These are phyloP conservation scores for Perodicticus potto DNA, from an alignment of 2,797 vertebrate genomes.

Conservation along the genomic window DNA sequence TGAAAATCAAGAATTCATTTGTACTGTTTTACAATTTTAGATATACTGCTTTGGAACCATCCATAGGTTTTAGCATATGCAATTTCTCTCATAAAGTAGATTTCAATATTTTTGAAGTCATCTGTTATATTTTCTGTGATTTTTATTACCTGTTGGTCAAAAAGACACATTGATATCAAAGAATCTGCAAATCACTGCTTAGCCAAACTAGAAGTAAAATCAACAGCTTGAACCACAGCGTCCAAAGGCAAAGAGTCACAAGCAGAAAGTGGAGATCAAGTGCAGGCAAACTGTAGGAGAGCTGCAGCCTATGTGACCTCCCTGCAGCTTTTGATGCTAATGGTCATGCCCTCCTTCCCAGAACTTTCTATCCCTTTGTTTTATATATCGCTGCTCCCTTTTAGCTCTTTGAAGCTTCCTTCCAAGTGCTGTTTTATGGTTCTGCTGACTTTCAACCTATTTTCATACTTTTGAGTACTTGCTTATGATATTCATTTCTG, in stretches of 20 bases:
- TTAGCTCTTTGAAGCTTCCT: slow-evolving; percentile 14
- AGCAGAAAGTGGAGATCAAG: background rate
- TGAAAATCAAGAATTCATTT: background rate
- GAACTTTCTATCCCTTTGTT: slow-evolving; percentile 45
- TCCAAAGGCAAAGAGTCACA: slow-evolving; percentile 12
- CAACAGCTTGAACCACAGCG: background rate
- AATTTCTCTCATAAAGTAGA: background rate
- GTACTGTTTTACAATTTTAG: background rate
- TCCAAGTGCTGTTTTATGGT: background rate
- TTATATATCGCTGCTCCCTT: slow-evolving; percentile 32
- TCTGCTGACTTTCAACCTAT: slow-evolving; percentile 48
- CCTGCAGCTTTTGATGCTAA: background rate
- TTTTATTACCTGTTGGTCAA: background rate
- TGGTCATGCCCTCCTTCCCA: background rate
- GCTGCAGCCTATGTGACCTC: slow-evolving; percentile 3
- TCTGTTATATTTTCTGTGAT: background rate
- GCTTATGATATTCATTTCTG: background rate
- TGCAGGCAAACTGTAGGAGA: background rate
- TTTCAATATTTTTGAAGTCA: background rate
- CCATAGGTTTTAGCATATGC: background rate
- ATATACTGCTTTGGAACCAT: background rate
- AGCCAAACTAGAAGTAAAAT: slow-evolving; percentile 23
- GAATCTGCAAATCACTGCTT: background rate
- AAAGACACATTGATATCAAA: slow-evolving; percentile 23
- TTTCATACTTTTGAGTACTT: slow-evolving; percentile 24